A percentile compares a stretch with the other conserved stretches of the same genome.
These are phyloP conservation scores for Cryptocephalus primarius DNA, from an alignment of 2,888 invertebrate species.

Conservation along the genomic window DNA sequence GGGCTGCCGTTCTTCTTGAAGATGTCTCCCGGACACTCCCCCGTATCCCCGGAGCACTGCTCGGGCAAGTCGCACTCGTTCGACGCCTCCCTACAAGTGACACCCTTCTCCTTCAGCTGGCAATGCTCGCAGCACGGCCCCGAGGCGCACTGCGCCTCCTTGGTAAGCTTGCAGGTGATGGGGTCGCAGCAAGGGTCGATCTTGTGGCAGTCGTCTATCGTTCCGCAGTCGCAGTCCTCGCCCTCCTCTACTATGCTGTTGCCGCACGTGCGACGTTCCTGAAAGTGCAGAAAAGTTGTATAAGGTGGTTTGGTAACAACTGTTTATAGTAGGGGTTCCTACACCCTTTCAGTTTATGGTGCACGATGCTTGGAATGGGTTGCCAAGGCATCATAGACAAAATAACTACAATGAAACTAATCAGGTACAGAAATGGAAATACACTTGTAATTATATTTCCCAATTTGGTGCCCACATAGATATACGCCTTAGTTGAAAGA, in stretches of 20 bases:
- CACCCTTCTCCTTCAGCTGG: conserved; percentile 60
- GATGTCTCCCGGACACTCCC: conserved; percentile 82
- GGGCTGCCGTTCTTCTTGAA: conserved; percentile 87
- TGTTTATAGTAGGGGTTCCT: too few relatives aligned
- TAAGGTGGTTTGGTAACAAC: too few relatives aligned
- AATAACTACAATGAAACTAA: too few relatives aligned
- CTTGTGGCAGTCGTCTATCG: conserved; percentile 75
- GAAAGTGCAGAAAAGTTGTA: not conserved
- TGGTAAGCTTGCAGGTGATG: conserved; percentile 87
- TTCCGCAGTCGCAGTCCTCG: conserved; percentile 97
- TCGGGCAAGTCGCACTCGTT: conserved; percentile 97
- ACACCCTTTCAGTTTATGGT: too few relatives aligned
- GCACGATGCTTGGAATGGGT: too few relatives aligned
- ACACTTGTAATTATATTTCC: too few relatives aligned
- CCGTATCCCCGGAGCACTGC: conserved; percentile 78
- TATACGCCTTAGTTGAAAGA: too few relatives aligned
- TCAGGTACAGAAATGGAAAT: too few relatives aligned
- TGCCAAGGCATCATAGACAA: too few relatives aligned
- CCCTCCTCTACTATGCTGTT: conserved; percentile 90
- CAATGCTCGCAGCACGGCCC: conserved; percentile 90
- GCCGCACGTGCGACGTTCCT: conserved; percentile 64
- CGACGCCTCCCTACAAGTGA: conserved; percentile 72
- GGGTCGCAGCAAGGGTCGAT: conserved; percentile 95
- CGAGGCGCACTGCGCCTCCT: conserved; percentile 87
- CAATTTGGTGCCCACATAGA: too few relatives aligned